Evolutionary conservation across 2,113 vertebrate species (phyloP), one percentile per base, ranked within the genome.

Genomic region (Aplodontia rufa): DNA sequence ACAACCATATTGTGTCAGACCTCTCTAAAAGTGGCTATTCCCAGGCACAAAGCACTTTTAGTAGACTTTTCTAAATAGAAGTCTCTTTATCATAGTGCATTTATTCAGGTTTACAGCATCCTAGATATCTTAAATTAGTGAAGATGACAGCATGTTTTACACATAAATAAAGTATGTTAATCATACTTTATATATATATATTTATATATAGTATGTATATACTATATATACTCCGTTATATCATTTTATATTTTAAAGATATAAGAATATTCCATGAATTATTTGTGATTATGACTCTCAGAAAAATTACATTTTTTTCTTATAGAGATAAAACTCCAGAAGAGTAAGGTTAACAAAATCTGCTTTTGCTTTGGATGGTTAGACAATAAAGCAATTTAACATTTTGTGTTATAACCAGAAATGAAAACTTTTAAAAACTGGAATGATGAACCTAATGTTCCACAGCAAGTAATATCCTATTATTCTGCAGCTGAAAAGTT

Each of bases 371-470:
- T 87, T 75, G 81, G 74, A 81, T 82, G 30, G 81, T 62, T 81
- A 81, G 51, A 93, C 72, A 95, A 86, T 51, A 55, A 90, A 76
- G 26, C 6, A 64, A 26, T 89, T 87, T 93, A 93, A 82, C 86
- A 87, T 86, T 81, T 95, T 75, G 51, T 71, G 37, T 22, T 71
- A 55, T 53, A 90, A 72, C 32, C 3, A 0, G 49, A 82, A 86
- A 3, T n/a, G 42, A 85, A 85, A 92, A 68, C 12, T 35, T 85
- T 62, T 89, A 74, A 69, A 85, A 87, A 49, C 20, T 42, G 47
- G 42, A 82, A 42, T 78, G 69, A 87, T 87, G 81, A 93, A n/a
- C 45, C 51, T 87, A 91, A 69, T 55, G n/a, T 32, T 86, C 12
- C 26, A 55, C 58, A 19, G 28, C 89, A 85, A 10, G 69, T 62